Evolutionary conservation across 2,797 vertebrate species (phyloP), one percentile per base, ranked within the genome.

Genomic region (Hyperoplus immaculatus): DNA sequence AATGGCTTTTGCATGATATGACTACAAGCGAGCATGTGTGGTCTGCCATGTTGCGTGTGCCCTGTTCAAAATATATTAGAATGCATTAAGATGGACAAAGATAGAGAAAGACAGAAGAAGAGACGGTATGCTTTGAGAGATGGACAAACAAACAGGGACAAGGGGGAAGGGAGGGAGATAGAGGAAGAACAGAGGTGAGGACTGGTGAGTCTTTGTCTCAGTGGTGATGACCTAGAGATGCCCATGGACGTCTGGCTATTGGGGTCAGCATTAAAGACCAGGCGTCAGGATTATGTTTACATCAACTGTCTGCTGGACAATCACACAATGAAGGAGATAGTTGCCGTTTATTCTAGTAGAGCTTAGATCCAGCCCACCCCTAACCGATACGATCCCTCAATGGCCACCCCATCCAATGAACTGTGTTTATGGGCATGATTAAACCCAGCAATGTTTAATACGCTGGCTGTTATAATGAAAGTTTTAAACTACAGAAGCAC

Each of bases 181-280:
- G 29, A 69, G 51, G 43, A 42, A 12, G 29, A 65, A 47, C 16
- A 21, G 62, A 80, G 67, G 67, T 80, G 55, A 68, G 71, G 73
- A 62, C 15, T 36, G 80, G 61, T 53, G 45, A 61, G 72, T 87
- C 83, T 88, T 91, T 88, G 85, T 88, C 75, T 83, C 69, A 51
- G 71, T 16, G 47, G n/a, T 57, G 77, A 72, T 89, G 83, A 92
- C 88, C 90, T 63, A 77, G 82, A 89, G 83, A 85, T 80, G 77
- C 45, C 82, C 72, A 45, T 61, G 57, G 42, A 77, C 8, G 78
- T 81, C 80, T 88, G 69, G 59, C 36, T 86, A 91, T 88, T 81
- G 87, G 87, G 88, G 89, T 91, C 89, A 88, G 61, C 56, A 7
- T 67, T 85, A 56, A 78, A 76, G 82, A 81, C 47, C 59, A 62